Evolutionary conservation across 2,888 invertebrate genomes (phyloP).

Genomic region (Gonocerus acuteangulatus): DNA sequence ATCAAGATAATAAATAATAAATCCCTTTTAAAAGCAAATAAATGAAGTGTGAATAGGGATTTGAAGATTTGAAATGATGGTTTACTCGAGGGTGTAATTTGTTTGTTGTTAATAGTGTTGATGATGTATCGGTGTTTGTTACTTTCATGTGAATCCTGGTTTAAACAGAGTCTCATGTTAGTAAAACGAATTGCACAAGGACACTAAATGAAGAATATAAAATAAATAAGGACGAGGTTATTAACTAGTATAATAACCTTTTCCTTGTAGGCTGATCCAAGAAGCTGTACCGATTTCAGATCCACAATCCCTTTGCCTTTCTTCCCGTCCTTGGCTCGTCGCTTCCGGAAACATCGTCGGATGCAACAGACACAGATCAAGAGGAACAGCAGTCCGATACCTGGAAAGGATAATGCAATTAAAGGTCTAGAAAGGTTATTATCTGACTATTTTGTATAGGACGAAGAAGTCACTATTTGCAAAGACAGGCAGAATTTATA

Average conservation of each 20-base stretch:
- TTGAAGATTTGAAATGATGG: too few relatives aligned
- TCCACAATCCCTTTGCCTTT: conserved; percentile 89
- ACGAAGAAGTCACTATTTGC: too few relatives aligned
- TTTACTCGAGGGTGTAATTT: too few relatives aligned
- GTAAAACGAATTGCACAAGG: not conserved
- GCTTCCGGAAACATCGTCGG: conserved; percentile 82
- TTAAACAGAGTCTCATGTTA: not conserved
- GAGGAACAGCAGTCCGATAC: conserved; percentile 67
- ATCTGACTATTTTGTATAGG: too few relatives aligned
- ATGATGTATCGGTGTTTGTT: too few relatives aligned
- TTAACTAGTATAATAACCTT: conserved; percentile 57
- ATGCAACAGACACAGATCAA: conserved; percentile 87
- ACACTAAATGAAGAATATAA: not conserved
- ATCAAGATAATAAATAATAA: too few relatives aligned
- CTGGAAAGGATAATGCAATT: conserved; percentile 44
- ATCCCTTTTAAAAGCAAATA: too few relatives aligned
- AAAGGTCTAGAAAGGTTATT: too few relatives aligned
- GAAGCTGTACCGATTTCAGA: conserved; percentile 89
- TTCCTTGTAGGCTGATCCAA: conserved; percentile 95
- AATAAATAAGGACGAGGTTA: not conserved
- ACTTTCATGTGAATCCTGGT: not conserved
- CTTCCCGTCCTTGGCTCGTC: conserved; percentile 89
- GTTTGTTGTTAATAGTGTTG: too few relatives aligned
- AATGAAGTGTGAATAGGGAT: too few relatives aligned
- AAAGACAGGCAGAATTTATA: too few relatives aligned